These are phyloP conservation scores for Harlomillsia oculata DNA, from an alignment of 1,140 invertebrate genomes.

Conservation along the genomic window DNA sequence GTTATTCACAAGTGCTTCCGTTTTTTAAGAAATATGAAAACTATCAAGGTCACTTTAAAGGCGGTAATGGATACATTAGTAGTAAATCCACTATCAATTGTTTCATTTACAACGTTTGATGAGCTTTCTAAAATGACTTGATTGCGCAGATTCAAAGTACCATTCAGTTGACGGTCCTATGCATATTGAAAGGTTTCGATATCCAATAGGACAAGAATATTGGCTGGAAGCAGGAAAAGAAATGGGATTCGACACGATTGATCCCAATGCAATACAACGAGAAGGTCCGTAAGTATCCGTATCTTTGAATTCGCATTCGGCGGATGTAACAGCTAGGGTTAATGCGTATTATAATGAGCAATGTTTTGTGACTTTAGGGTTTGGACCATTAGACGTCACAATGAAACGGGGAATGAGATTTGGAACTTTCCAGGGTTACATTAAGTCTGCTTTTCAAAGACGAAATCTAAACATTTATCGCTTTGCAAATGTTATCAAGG, in stretches of 20 bases:
- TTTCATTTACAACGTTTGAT: no score
- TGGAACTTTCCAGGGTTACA: background rate
- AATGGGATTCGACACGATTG: background rate
- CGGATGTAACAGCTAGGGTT: no score
- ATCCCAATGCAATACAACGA: background rate
- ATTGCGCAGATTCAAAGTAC: no score
- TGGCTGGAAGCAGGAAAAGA: background rate
- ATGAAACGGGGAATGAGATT: background rate
- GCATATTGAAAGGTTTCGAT: background rate
- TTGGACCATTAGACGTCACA: background rate
- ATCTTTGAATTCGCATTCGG: no score
- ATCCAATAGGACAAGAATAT: background rate
- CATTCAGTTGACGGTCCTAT: background rate
- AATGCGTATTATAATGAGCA: no score
- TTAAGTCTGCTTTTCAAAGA: background rate
- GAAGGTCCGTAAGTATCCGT: background rate
- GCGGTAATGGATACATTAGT: background rate
- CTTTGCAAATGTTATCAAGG: background rate
- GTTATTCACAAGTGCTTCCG: background rate
- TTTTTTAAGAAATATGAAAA: background rate
- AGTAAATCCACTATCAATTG: no score
- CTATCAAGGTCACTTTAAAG: background rate
- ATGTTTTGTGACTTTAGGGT: no score
- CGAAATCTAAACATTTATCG: background rate
- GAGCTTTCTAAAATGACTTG: no score